phyloP scores from a whole-genome alignment of 2,888 invertebrate species.

The Scelioninae gen. 1 region DNA sequence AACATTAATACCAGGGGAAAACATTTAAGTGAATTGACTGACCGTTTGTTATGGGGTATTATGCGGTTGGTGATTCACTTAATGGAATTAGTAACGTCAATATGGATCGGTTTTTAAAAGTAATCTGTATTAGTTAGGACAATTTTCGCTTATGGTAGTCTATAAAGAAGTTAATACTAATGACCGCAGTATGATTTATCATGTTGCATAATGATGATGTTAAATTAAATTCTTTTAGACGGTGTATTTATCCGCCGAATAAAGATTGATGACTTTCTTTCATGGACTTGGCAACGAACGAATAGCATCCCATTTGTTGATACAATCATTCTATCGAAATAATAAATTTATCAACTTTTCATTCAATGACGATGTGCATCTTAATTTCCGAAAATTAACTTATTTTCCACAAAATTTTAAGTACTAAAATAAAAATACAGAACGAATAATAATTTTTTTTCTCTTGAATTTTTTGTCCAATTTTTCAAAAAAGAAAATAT shows the following conservation, averaged over 20 bases:
- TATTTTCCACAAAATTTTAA: too few species aligned
- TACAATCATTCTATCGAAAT: slow-evolving; percentile 4
- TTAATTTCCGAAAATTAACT: too few species aligned
- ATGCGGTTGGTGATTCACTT: slow-evolving; percentile 14
- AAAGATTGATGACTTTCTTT: slow-evolving; percentile 34
- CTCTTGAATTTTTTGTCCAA: too few species aligned
- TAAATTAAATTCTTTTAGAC: slow-evolving; percentile 2
- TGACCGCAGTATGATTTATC: slow-evolving; percentile 8
- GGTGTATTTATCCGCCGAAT: slow-evolving; percentile 10
- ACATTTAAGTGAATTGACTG: background rate
- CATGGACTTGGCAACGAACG: background rate
- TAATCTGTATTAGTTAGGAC: slow-evolving; percentile 18
- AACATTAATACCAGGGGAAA: background rate
- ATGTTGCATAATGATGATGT: slow-evolving; percentile 17
- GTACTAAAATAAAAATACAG: too few species aligned
- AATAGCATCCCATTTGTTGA: background rate
- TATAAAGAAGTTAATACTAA: too few species aligned
- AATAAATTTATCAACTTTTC: background rate
- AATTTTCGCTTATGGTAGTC: too few species aligned
- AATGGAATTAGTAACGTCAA: slow-evolving; percentile 18
- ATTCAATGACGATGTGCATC: background rate
- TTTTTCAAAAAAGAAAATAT: too few species aligned
- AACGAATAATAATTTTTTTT: too few species aligned
- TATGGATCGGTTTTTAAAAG: slow-evolving; percentile 13
- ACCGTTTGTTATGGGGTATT: slow-evolving; percentile 9